Base-by-base conservation (phyloP, 1,140 invertebrate genomes). In the Drosophila arizonae region DNA sequence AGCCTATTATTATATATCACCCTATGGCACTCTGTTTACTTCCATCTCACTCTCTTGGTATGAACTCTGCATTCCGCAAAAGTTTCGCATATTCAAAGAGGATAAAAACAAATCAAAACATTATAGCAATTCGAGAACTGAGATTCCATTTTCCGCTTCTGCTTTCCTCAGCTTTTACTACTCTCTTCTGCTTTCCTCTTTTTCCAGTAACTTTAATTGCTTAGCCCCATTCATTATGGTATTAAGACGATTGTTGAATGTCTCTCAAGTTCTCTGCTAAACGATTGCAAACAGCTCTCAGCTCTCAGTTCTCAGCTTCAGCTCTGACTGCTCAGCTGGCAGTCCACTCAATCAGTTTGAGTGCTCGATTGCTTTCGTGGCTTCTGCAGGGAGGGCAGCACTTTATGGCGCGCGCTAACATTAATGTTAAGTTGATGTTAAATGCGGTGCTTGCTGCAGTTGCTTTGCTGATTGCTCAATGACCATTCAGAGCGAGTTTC, bases 381-480 rank as follows among this genome's bases (percentile, higher is more conserved):
- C 15, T 24, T 28, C 61, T 41, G 39, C 56, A 26, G 17, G 46
- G 17, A n/a, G 26, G 21, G 8, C 17, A 13, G 48, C 2, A 17
- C 50, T 28, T 39, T 9, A 39, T 39, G 11, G 36, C 36, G 36
- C 36, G 3, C 36, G n/a, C 45, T 61, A 72, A 57, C 54, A 54
- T 57, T 71, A 41, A 55, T 55, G 41, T 60, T 46, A 48, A 60
- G 26, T 60, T 48, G 55, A 66, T 62, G 56, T 73, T 73, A 61
- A 52, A 51, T 70, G 66, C 65, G 50, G 45, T 69, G 48, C 26
- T n/a, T 28, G 48, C 21, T 24, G 45, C 28, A 17, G 43, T 51
- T 64, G 67, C 66, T 70, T 62, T 69, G 67, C 67, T 71, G 67
- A 74, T 74, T 74, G 66, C 67, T 74, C 60, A 74, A 71, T 74